These are phyloP conservation scores for Drosophila pectinifera DNA, from an alignment of 1,140 invertebrate genomes.

Conservation along the genomic window DNA sequence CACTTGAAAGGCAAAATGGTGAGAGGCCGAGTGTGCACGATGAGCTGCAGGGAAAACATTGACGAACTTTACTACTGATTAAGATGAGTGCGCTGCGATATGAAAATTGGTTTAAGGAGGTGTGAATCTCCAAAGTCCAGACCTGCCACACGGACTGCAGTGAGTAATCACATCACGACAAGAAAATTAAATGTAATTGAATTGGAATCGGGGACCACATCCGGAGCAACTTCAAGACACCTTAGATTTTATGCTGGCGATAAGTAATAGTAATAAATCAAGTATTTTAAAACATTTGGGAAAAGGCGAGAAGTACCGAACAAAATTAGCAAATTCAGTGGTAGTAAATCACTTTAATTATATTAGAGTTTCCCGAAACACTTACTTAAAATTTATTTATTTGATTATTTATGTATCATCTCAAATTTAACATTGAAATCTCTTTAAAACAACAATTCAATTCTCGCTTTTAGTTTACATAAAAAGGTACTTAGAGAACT, in stretches of 20 bases:
- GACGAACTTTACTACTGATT: conserved; percentile 34
- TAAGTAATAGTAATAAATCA: neutral
- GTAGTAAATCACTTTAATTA: neutral
- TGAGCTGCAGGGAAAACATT: conserved; percentile 31
- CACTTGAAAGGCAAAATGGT: conserved; percentile 43
- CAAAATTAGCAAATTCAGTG: neutral
- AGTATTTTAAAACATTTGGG: too few relatives aligned
- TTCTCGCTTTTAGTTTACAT: too few relatives aligned
- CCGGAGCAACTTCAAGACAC: neutral
- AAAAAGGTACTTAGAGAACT: too few relatives aligned
- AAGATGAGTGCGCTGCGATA: conserved; percentile 24
- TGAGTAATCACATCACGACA: conserved; percentile 14
- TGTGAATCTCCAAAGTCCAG: conserved; percentile 4
- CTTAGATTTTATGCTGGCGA: conserved; percentile 1
- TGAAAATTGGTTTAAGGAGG: conserved; percentile 1
- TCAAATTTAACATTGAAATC: too few relatives aligned
- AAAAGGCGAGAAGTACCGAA: too few relatives aligned
- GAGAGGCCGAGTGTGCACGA: conserved; percentile 37
- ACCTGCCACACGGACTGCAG: conserved; percentile 11
- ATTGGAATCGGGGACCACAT: neutral
- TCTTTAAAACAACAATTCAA: too few relatives aligned
- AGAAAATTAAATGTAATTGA: conserved; percentile 20
- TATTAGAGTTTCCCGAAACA: too few relatives aligned
- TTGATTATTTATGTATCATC: too few relatives aligned
- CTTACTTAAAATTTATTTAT: neutral